These are phyloP conservation scores for Polydrusus cervinus DNA, from an alignment of 2,888 invertebrate genomes.

Conservation along the genomic window DNA sequence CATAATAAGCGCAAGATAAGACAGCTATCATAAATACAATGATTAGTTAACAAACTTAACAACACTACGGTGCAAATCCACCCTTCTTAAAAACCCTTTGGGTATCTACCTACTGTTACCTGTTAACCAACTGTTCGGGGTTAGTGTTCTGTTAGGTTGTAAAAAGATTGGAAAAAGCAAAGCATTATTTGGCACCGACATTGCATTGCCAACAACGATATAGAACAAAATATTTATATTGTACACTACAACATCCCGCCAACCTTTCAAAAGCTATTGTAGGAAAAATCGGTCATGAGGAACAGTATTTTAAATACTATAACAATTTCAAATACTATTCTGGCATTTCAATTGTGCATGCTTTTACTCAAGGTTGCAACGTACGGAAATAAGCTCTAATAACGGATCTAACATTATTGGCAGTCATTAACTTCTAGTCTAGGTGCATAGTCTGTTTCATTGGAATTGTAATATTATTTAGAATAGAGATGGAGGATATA, in stretches of 20 bases:
- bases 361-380: constrained; percentile 36
- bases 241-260: background rate
- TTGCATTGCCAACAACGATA: background rate
- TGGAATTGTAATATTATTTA: background rate
- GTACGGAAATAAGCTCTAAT: constrained; percentile 37
- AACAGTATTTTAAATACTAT: constrained; percentile 10
- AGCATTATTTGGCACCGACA: too few species aligned
- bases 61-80: too few species aligned
- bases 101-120: too few species aligned
- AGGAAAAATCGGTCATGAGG: constrained; percentile 22
- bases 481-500: background rate
- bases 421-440: constrained; percentile 16
- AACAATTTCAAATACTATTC: background rate
- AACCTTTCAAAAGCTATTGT: background rate
- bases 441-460: constrained; percentile 11
- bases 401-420: constrained; percentile 29
- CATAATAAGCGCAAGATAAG: too few species aligned
- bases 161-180: too few species aligned
- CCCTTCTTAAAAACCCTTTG: too few species aligned
- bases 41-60: too few species aligned
- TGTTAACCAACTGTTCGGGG: too few species aligned
- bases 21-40: too few species aligned
- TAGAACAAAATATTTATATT: background rate
- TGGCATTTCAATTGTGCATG: constrained; percentile 8
- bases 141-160: too few species aligned